Evolutionary conservation across 2,113 vertebrate genomes (phyloP).

Genomic region (Chaetura pelagica): DNA sequence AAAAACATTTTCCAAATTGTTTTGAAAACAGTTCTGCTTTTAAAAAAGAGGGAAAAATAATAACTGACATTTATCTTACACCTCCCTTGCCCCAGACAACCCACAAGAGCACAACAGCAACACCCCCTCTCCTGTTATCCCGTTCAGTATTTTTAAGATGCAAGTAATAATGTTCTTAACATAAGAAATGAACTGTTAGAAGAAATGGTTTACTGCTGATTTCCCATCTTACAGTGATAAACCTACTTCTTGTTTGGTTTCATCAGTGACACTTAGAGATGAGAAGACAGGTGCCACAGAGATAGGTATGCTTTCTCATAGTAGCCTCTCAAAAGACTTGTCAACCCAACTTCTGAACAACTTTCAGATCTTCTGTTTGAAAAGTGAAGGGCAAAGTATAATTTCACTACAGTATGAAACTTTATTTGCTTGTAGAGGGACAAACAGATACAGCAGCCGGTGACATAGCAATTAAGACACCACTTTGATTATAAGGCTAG

Average conservation of each 20-base stretch:
- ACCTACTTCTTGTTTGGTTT: not conserved
- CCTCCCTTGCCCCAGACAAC: not conserved
- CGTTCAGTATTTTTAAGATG: not conserved
- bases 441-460: not conserved
- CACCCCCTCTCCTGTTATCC: not conserved
- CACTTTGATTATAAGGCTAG: not conserved
- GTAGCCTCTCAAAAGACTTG: not conserved
- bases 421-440: not conserved
- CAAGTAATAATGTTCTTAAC: not conserved
- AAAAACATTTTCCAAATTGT: not conserved
- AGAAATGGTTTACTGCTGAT: not conserved
- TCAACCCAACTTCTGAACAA: not conserved
- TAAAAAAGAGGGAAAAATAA: not conserved
- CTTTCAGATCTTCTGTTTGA: not conserved
- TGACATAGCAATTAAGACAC: not conserved
- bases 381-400: not conserved
- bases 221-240: not conserved
- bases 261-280: not conserved
- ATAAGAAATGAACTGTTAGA: not conserved
- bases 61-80: not conserved
- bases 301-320: not conserved
- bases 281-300: not conserved
- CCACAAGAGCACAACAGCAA: not conserved
- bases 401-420: not conserved
- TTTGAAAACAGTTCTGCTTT: not conserved